phyloP scores from a whole-genome alignment of 2,113 vertebrate species.

The Tautogolabrus adspersus region DNA sequence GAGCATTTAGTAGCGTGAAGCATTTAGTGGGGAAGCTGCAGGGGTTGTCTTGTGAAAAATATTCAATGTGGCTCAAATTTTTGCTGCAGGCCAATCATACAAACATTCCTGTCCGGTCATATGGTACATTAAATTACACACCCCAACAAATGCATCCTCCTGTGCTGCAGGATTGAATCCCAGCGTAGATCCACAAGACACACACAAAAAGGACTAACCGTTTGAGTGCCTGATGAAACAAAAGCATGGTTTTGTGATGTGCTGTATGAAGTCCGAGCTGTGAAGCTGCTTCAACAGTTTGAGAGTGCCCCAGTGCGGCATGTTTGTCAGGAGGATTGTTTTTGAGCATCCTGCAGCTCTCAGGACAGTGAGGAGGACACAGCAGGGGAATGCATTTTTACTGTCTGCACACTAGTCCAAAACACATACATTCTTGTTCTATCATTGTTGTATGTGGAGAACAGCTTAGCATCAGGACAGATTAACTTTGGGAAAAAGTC shows the following conservation, averaged over 20 bases:
- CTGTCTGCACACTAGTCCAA: not conserved
- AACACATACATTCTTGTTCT: not conserved
- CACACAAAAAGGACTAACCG: not conserved
- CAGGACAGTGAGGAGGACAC: slow-evolving; percentile 5
- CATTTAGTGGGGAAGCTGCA: not conserved
- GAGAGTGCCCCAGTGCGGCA: not conserved
- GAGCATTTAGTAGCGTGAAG: not conserved
- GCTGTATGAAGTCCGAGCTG: slow-evolving; percentile 8
- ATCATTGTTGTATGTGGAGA: not conserved
- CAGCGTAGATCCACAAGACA: not conserved
- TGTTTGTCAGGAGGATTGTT: slow-evolving; percentile 19
- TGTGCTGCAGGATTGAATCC: not conserved
- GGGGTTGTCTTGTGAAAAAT: not conserved
- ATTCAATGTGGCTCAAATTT: not conserved
- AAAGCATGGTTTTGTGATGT: not conserved
- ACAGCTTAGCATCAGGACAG: not conserved
- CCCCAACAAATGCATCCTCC: too few species aligned
- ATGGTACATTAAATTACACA: not conserved
- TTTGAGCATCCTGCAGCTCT: slow-evolving; percentile 26
- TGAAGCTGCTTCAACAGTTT: slow-evolving; percentile 22
- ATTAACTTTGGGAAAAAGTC: not conserved
- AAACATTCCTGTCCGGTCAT: not conserved
- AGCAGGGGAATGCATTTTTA: slow-evolving; percentile 12
- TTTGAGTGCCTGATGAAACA: slow-evolving; percentile 1
- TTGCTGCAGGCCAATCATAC: not conserved